Percentiles rank a stretch among this genome's conserved stretches.
Conservation (phyloP, 2,113 vertebrate genomes). For the Pionites leucogaster region DNA sequence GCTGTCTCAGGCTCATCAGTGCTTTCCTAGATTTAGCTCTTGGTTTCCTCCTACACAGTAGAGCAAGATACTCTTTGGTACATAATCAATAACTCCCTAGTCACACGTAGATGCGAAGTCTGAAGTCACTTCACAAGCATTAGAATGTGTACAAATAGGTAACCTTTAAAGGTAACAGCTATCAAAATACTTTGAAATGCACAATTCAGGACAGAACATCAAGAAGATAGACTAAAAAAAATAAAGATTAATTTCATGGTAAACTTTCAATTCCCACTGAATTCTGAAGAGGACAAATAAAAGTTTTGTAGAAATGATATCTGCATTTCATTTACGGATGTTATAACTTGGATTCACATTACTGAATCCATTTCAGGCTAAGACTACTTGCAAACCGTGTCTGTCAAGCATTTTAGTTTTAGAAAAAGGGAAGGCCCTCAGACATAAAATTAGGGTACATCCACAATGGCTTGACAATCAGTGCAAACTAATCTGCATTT, state of each 20-base stretch:
- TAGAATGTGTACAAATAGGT: neutral
- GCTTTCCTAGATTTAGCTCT: neutral
- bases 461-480: neutral
- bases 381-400: neutral
- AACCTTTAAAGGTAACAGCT: neutral
- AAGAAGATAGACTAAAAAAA: neutral
- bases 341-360: neutral
- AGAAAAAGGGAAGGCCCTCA: neutral
- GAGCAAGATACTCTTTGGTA: neutral
- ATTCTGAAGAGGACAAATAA: neutral
- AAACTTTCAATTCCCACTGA: neutral
- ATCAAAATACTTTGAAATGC: neutral
- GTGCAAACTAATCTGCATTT: neutral
- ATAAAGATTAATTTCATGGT: neutral
- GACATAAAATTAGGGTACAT: neutral
- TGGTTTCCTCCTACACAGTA: neutral
- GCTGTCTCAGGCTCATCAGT: neutral
- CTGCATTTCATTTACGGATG: neutral
- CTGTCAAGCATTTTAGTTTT: neutral
- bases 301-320: neutral
- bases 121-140: neutral
- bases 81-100: neutral
- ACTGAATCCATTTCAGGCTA: neutral
- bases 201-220: neutral
- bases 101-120: accelerated